These are phyloP conservation scores for Orchestes rusci DNA, from an alignment of 2,888 invertebrate genomes.

Conservation along the genomic window DNA sequence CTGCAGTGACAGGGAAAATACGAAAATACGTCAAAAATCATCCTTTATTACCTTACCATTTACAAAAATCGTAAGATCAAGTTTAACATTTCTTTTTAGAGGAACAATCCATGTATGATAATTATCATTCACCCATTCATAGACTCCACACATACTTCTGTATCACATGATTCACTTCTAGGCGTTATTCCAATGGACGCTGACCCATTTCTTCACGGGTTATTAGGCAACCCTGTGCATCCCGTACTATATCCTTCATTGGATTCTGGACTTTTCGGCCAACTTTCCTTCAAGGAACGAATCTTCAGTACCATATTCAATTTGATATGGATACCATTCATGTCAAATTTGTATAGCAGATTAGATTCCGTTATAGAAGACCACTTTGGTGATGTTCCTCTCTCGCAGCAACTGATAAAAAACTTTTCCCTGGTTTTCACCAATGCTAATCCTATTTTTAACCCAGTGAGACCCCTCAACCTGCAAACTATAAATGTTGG, in stretches of 20 bases:
- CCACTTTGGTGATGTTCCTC: constrained; percentile 25
- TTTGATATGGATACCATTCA: constrained; percentile 30
- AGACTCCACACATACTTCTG: no score
- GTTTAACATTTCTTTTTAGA: no score
- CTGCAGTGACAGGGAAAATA: no score
- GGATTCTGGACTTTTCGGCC: constrained; percentile 2
- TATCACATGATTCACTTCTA: no score
- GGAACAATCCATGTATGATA: no score
- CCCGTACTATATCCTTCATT: constrained; percentile 4
- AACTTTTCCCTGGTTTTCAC: constrained; percentile 34
- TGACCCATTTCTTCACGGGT: not conserved
- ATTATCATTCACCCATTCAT: no score
- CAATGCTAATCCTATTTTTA: constrained; percentile 34
- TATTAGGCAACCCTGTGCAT: constrained; percentile 5
- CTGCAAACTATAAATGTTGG: constrained; percentile 35
- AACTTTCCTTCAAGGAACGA: constrained; percentile 1
- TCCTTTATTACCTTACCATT: no score
- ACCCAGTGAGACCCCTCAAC: constrained; percentile 31
- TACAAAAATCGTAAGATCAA: no score
- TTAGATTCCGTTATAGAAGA: not conserved
- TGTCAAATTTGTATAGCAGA: not conserved
- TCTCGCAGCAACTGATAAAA: constrained; percentile 27
- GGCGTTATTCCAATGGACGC: constrained; percentile 7
- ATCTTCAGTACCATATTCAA: not conserved
- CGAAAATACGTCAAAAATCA: no score